These are phyloP conservation scores for Eidolon dupreanum DNA, from an alignment of 2,797 vertebrate genomes.

Conservation along the genomic window DNA sequence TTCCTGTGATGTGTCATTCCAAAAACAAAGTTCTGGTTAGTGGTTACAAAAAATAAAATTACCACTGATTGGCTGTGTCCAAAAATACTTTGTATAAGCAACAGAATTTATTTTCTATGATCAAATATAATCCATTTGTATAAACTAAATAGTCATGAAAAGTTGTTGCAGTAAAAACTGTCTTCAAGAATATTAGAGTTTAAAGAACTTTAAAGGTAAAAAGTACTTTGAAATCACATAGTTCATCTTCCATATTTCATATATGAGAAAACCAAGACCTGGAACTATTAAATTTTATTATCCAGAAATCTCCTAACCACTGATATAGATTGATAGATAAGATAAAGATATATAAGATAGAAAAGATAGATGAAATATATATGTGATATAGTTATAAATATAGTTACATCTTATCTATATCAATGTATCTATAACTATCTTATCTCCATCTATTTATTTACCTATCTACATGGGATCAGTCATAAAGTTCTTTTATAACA, in stretches of 20 bases:
- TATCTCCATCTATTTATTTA: neutral
- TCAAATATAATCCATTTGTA: neutral
- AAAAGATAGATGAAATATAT: neutral
- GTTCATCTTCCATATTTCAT: neutral
- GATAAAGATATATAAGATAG: neutral
- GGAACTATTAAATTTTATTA: neutral
- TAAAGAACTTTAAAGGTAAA: neutral
- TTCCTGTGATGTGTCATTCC: neutral
- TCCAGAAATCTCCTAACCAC: neutral
- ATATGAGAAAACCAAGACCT: neutral
- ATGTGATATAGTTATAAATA: neutral
- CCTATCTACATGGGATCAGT: neutral
- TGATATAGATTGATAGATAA: neutral
- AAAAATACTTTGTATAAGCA: neutral
- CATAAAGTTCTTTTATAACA: neutral
- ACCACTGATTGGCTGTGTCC: neutral
- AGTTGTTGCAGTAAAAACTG: neutral
- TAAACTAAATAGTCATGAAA: neutral
- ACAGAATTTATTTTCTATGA: neutral
- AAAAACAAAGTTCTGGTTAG: neutral
- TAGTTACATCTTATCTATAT: neutral
- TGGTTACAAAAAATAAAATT: neutral
- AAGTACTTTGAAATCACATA: neutral
- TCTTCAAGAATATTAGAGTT: neutral
- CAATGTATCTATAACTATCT: neutral